Evolutionary conservation across 2,797 vertebrate species (phyloP).

Genomic region (Mus caroli): DNA sequence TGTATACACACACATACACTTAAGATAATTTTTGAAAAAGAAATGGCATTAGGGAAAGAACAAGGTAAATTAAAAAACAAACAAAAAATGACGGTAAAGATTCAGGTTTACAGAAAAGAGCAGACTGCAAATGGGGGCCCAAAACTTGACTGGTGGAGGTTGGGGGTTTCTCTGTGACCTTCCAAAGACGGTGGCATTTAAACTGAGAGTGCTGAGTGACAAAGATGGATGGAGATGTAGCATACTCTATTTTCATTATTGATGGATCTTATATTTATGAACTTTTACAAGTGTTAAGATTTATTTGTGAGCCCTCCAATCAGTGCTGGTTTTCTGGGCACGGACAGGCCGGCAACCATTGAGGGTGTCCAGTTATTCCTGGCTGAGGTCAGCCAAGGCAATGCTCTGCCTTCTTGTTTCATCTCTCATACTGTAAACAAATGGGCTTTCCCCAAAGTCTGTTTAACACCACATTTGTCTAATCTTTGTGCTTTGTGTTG

Average conservation of each 20-base stretch:
- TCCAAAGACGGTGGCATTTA: constrained; percentile 4
- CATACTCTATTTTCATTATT: not conserved
- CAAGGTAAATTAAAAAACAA: not conserved
- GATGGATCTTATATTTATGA: not conserved
- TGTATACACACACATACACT: not conserved
- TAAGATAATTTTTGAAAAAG: not conserved
- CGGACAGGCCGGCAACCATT: accelerated
- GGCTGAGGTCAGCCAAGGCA: not conserved
- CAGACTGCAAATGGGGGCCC: not conserved
- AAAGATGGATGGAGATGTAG: not conserved
- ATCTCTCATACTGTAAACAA: not conserved
- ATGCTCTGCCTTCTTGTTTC: not conserved
- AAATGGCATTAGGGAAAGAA: not conserved
- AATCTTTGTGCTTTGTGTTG: not conserved
- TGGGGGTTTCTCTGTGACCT: not conserved
- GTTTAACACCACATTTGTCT: not conserved
- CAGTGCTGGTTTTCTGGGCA: not conserved
- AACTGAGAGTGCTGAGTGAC: not conserved
- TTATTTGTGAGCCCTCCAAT: not conserved
- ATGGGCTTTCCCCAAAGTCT: not conserved
- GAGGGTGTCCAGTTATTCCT: not conserved
- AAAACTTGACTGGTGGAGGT: not conserved
- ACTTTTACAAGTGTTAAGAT: not conserved
- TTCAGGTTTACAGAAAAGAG: not conserved
- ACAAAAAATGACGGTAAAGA: not conserved